Percentiles rank a stretch among this genome's conserved stretches.
Conservation (phyloP, 2,113 vertebrate genomes). For the Sinocyclocheilus anophthalmus region DNA sequence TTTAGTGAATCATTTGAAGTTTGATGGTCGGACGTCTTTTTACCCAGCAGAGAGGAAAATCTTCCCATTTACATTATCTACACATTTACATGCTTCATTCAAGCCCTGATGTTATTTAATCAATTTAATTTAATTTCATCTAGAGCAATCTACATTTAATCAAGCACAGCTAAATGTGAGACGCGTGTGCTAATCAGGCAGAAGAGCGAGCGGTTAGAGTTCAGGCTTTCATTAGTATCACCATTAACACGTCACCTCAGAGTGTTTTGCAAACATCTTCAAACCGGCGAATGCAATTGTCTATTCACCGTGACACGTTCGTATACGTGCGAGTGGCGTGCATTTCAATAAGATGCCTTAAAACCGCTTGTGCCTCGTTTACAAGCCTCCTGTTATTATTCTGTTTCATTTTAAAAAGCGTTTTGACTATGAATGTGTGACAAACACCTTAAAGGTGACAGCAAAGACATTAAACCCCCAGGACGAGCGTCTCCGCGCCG, state of each 20-base stretch:
- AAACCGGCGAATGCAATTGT: not conserved
- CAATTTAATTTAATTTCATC: constrained; percentile 34
- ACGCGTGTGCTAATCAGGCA: constrained; percentile 28
- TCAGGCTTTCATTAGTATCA: constrained; percentile 41
- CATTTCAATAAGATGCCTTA: constrained; percentile 17
- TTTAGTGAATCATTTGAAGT: not conserved
- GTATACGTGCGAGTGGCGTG: not conserved
- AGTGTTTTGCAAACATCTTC: constrained; percentile 40
- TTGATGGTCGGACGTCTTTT: not conserved
- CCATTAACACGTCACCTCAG: constrained; percentile 37
- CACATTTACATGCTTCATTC: constrained; percentile 19
- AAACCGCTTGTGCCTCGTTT: not conserved
- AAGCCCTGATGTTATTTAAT: constrained; percentile 21
- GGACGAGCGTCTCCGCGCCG: no score
- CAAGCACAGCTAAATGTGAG: constrained; percentile 11
- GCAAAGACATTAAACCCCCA: no score
- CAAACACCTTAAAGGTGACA: no score
- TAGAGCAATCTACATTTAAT: constrained; percentile 33
- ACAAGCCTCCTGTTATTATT: no score
- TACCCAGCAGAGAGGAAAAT: constrained; percentile 6
- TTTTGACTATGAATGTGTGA: no score
- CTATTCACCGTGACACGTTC: constrained; percentile 5
- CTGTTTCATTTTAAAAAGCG: no score
- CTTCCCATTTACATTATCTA: constrained; percentile 32
- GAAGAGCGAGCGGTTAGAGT: constrained; percentile 7